Base-by-base conservation (phyloP, 2,113 vertebrate species). In the Catharus bicknelli region DNA sequence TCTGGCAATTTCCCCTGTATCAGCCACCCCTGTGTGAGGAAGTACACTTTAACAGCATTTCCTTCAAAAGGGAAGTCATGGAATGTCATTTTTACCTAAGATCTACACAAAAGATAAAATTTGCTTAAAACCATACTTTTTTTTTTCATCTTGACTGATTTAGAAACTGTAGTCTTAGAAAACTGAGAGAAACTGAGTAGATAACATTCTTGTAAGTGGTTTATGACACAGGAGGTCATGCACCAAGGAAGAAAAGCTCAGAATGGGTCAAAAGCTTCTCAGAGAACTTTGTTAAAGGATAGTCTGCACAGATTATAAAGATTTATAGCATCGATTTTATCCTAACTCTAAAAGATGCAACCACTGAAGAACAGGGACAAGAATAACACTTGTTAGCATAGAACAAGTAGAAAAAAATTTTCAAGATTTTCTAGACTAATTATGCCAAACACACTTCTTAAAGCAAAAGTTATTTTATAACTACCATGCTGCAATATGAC, bases 1-100 rank as follows among this genome's bases (percentile, higher is more conserved):
- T 83, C 29, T 57, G 61, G 26, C 11, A 68, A 40, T 73, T 83
- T 81, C 30, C 83, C 30, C 40, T 66, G 25, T 79, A 55, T 40
- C 34, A 93, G 84, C 48, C 72, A 93, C 47, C 70, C 32, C 29
- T 79, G 34, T 94, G 51, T 48, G 67, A 67, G 10, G 34, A 54
- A 74, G 7, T 13, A 19, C 0, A 8, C 51, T 92, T 94, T 82
- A 55, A 95, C 43, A 78, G 83, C 43, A 80, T 64, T 40, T 67
- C 36, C 43, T 95, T 88, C 34, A 78, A 78, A 88, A 95, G 63
- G 36, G 54, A 94, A 93, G 53, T 73, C 27, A 57, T 64, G 75
- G 23, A 88, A 93, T 84, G 92, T 7, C 5, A 22, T 90, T 76
- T 66, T 57, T n/a, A 66, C 45, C 38, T 18, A 54, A 86, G 30